Evolutionary conservation across 2,888 invertebrate species (phyloP).

Genomic region (Gerris lacustris): DNA sequence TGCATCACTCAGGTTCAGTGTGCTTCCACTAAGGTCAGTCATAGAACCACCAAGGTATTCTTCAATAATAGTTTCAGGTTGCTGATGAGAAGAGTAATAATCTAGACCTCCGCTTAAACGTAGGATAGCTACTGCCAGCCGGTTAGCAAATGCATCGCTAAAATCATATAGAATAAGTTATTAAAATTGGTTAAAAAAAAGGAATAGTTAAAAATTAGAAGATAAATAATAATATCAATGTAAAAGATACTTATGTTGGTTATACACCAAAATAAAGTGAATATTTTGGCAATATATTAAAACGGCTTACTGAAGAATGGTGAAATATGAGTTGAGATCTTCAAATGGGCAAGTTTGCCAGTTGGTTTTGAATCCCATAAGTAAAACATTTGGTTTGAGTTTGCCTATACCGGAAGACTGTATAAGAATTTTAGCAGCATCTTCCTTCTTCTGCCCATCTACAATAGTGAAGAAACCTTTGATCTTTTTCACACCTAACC

Average conservation of each 20-base stretch:
- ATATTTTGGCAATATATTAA: too few species aligned
- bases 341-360: slow-evolving; percentile 70
- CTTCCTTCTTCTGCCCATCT: slow-evolving; percentile 62
- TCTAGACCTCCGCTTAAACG: slow-evolving; percentile 77
- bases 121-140: slow-evolving; percentile 79
- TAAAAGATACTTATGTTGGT: too few species aligned
- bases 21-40: slow-evolving; percentile 21
- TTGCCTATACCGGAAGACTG: slow-evolving; percentile 89
- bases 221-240: too few species aligned
- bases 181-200: not conserved
- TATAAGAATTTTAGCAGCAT: slow-evolving; percentile 69
- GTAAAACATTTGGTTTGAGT: slow-evolving; percentile 80
- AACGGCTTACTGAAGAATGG: slow-evolving; percentile 78
- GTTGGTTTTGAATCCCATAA: slow-evolving; percentile 89
- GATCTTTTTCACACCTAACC: slow-evolving; percentile 67
- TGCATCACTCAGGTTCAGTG: not conserved
- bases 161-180: slow-evolving; percentile 22
- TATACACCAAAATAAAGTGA: too few species aligned
- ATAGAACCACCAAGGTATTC: slow-evolving; percentile 23
- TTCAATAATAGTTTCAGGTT: slow-evolving; percentile 32
- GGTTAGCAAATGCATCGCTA: slow-evolving; percentile 84
- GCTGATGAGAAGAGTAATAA: slow-evolving; percentile 41
- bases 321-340: slow-evolving; percentile 79
- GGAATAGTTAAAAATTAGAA: not conserved
- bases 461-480: slow-evolving; percentile 84